Evolutionary conservation across 2,888 invertebrate genomes (phyloP).

Genomic region (Tetragonula carbonaria): DNA sequence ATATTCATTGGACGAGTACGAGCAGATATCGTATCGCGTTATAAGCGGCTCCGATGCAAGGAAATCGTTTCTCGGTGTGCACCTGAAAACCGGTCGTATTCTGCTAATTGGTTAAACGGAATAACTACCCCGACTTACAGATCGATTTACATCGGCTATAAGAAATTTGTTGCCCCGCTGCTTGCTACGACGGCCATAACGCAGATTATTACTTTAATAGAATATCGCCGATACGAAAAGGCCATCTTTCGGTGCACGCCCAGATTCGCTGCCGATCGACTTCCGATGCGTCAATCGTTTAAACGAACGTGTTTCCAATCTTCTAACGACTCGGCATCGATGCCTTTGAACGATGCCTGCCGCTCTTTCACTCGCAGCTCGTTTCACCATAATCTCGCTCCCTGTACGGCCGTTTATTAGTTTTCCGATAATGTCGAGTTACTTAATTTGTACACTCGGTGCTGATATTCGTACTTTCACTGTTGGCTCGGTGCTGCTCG

Average conservation of each 20-base stretch:
- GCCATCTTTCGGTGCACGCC: background rate
- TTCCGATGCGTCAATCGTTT: conserved; percentile 66
- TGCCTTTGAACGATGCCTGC: conserved; percentile 59
- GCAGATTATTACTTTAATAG: conserved; percentile 68
- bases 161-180: conserved; percentile 73
- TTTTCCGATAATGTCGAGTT: conserved; percentile 38
- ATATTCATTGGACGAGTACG: conserved; percentile 33
- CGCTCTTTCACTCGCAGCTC: conserved; percentile 30
- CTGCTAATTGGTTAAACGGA: conserved; percentile 77
- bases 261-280: conserved; percentile 28
- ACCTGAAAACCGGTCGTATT: conserved; percentile 70
- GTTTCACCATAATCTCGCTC: conserved; percentile 33
- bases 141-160: conserved; percentile 76
- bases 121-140: conserved; percentile 75
- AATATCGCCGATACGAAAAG: conserved; percentile 54
- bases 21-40: conserved; percentile 35
- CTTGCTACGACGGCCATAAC: conserved; percentile 53
- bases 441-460: conserved; percentile 2
- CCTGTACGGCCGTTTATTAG: conserved; percentile 28
- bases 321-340: conserved; percentile 64
- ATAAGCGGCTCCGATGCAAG: conserved; percentile 31
- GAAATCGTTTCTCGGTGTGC: conserved; percentile 48
- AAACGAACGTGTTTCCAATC: conserved; percentile 62
- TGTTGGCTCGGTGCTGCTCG: background rate
- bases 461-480: background rate